These are phyloP conservation scores for Aphelinus certus DNA, from an alignment of 1,140 invertebrate species.

Conservation along the genomic window DNA sequence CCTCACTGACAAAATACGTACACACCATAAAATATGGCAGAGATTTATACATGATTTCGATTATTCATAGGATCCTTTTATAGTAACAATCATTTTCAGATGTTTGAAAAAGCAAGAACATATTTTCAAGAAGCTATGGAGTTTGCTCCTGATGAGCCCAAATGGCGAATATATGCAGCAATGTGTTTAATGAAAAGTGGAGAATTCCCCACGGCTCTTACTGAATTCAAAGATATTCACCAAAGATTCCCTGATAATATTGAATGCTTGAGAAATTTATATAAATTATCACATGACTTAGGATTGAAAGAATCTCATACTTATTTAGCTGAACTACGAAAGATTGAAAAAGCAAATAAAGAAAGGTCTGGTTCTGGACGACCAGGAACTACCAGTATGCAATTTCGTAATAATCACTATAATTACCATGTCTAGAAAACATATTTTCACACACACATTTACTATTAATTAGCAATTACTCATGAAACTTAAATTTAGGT, in stretches of 20 bases:
- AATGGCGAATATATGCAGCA: constrained; percentile 87
- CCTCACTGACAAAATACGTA: too few relatives aligned
- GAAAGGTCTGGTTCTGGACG: constrained; percentile 70
- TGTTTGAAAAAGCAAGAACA: constrained; percentile 86
- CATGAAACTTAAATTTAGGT: constrained; percentile 47
- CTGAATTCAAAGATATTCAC: constrained; percentile 83
- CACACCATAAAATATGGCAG: too few relatives aligned
- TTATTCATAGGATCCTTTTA: too few relatives aligned
- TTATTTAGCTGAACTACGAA: constrained; percentile 83
- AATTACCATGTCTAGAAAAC: too few relatives aligned
- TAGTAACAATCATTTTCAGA: constrained; percentile 44
- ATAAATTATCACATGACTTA: constrained; percentile 83
- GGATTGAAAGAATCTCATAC: constrained; percentile 83
- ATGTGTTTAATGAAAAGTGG: constrained; percentile 84
- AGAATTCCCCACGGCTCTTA: constrained; percentile 84
- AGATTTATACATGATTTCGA: too few relatives aligned
- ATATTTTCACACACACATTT: too few relatives aligned
- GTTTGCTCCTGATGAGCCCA: constrained; percentile 86
- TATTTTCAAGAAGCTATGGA: constrained; percentile 90
- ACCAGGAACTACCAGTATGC: constrained; percentile 61
- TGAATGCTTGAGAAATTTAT: constrained; percentile 86
- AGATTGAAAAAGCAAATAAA: constrained; percentile 80
- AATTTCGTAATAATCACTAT: constrained; percentile 5
- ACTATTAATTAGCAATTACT: constrained; percentile 18
- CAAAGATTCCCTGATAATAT: constrained; percentile 85